A percentile compares a stretch with the other conserved stretches of the same genome.
These are phyloP conservation scores for Nasonia oneida DNA, from an alignment of 2,888 invertebrate genomes.

Conservation along the genomic window DNA sequence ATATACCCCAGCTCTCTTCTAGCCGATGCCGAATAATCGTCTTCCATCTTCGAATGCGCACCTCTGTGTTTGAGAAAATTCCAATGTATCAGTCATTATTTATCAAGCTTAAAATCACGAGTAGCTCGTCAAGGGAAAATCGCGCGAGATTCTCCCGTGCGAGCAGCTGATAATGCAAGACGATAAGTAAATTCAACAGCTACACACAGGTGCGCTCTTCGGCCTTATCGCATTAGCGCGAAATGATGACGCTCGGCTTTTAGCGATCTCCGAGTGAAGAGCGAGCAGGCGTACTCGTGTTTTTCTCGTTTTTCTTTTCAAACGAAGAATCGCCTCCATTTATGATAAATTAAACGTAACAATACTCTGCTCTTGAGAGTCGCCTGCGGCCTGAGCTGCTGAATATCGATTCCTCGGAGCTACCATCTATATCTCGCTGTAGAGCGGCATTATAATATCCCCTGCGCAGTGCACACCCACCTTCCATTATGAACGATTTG, in stretches of 20 bases:
- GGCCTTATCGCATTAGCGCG: constrained; percentile 24
- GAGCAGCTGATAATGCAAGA: constrained; percentile 11
- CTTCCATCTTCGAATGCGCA: not conserved
- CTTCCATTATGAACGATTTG: constrained; percentile 29
- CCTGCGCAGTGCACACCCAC: not conserved
- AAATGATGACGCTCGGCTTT: constrained; percentile 15
- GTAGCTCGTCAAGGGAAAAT: not conserved
- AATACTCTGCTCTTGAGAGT: not conserved
- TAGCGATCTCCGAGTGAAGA: not conserved
- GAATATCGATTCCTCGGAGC: constrained; percentile 22
- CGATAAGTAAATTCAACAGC: constrained; percentile 50
- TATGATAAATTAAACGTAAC: not conserved
- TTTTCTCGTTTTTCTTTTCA: not conserved
- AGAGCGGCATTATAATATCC: not conserved
- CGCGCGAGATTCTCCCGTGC: constrained; percentile 16
- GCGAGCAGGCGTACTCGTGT: not conserved
- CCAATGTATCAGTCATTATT: not conserved
- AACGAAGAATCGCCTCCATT: not conserved
- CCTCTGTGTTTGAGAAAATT: not conserved
- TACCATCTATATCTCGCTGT: not conserved
- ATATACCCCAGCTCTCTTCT: not conserved
- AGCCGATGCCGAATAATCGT: not conserved
- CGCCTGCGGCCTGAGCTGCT: not conserved
- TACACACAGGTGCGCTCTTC: constrained; percentile 5
- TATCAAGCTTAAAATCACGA: not conserved